A percentile compares a stretch with the other conserved stretches of the same genome.
Conservation (phyloP, 2,113 vertebrate genomes). For the Malurus alboscapulatus region DNA sequence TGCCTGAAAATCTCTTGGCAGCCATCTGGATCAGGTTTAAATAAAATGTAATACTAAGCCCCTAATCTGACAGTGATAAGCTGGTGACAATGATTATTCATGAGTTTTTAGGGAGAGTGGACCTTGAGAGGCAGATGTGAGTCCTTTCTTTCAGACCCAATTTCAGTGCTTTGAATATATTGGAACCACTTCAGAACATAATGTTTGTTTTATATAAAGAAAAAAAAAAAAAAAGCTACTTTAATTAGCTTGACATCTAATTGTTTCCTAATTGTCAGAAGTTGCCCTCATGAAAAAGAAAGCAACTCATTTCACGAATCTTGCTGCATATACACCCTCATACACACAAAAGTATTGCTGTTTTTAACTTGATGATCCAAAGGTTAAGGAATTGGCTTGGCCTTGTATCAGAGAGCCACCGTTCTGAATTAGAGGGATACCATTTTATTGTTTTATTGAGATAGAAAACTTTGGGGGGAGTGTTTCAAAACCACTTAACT, state of each 20-base stretch:
- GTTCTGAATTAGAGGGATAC: neutral
- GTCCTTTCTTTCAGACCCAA: slow-evolving; percentile 33
- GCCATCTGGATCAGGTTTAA: slow-evolving; percentile 55
- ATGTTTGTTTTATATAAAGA: neutral
- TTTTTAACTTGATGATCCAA: neutral
- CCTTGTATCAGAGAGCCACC: neutral
- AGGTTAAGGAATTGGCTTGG: neutral
- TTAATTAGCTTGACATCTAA: slow-evolving; percentile 22
- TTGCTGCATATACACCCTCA: neutral
- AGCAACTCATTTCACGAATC: neutral
- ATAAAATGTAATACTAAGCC: slow-evolving; percentile 49
- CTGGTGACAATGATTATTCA: slow-evolving; percentile 61
- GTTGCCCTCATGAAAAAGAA: neutral
- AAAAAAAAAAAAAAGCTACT: neutral
- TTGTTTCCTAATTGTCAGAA: slow-evolving; percentile 30
- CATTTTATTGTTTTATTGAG: neutral
- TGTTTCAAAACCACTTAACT: neutral
- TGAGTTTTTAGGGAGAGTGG: slow-evolving; percentile 33
- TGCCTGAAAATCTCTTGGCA: slow-evolving; percentile 54
- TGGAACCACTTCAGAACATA: slow-evolving; percentile 36
- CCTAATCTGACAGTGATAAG: slow-evolving; percentile 60
- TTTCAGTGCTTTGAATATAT: slow-evolving; percentile 18
- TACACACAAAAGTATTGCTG: neutral
- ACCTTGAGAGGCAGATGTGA: slow-evolving; percentile 60
- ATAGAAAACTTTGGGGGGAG: neutral